Conservation (phyloP, 2,113 vertebrate genomes). For the Athene cunicularia region DNA sequence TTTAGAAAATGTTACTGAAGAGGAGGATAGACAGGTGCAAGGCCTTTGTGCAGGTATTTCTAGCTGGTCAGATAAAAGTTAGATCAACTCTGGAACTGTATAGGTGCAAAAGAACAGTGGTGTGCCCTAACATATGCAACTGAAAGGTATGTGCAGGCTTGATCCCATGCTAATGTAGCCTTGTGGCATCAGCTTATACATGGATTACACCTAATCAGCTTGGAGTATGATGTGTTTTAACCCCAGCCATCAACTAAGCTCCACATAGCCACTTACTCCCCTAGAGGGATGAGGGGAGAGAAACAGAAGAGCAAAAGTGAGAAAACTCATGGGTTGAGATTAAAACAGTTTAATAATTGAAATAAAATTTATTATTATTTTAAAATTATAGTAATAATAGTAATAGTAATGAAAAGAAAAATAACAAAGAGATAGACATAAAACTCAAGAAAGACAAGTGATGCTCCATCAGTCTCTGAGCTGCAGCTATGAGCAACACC, state of each 20-base stretch:
- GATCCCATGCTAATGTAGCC: background rate
- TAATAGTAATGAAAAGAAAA: background rate
- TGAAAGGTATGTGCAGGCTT: background rate
- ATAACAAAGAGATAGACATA: background rate
- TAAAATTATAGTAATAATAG: background rate
- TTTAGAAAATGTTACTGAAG: background rate
- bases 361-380: background rate
- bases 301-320: background rate
- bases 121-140: background rate
- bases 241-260: background rate
- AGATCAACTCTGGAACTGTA: background rate
- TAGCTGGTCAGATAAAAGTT: background rate
- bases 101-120: background rate
- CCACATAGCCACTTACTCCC: background rate
- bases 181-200: background rate
- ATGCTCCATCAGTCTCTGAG: background rate
- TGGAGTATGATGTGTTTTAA: background rate
- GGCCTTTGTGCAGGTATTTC: background rate
- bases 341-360: background rate
- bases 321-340: background rate
- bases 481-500: rapidly evolving
- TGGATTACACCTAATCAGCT: background rate
- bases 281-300: background rate
- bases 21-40: background rate
- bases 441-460: background rate